Evolutionary conservation across 2,797 vertebrate genomes (phyloP).

Genomic region (Gallinago nigripennis): DNA sequence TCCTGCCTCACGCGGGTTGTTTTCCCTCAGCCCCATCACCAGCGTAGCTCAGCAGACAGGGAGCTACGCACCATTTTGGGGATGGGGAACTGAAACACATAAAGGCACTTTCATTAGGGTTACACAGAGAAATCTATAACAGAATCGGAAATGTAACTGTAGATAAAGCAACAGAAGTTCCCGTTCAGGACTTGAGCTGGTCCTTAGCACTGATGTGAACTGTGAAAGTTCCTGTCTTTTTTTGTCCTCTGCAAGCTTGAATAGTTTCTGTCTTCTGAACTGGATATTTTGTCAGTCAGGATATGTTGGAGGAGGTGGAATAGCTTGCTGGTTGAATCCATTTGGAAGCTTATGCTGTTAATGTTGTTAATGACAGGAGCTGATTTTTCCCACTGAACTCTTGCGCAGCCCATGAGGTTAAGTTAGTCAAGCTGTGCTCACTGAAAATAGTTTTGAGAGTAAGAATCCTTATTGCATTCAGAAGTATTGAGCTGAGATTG

Average conservation of each 20-base stretch:
- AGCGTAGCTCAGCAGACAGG: neutral
- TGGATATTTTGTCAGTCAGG: neutral
- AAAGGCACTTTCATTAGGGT: neutral
- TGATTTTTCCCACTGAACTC: neutral
- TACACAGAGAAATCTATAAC: neutral
- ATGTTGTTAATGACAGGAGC: neutral
- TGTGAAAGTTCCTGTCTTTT: neutral
- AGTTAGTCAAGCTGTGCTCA: neutral
- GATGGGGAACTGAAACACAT: neutral
- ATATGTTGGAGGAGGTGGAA: neutral
- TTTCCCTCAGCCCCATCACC: neutral
- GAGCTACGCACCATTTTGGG: fast-evolving
- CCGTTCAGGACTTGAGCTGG: neutral
- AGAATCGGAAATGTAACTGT: neutral
- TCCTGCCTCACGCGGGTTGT: neutral
- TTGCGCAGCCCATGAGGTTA: neutral
- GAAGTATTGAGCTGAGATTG: neutral
- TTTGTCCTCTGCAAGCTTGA: neutral
- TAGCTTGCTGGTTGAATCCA: neutral
- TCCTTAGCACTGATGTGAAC: neutral
- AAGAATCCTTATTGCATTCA: neutral
- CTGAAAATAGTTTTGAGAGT: neutral
- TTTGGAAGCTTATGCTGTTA: neutral
- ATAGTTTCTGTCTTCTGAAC: neutral
- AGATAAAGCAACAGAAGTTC: neutral